Conservation (phyloP, 2,888 invertebrate genomes). For the Heliconius erato region DNA sequence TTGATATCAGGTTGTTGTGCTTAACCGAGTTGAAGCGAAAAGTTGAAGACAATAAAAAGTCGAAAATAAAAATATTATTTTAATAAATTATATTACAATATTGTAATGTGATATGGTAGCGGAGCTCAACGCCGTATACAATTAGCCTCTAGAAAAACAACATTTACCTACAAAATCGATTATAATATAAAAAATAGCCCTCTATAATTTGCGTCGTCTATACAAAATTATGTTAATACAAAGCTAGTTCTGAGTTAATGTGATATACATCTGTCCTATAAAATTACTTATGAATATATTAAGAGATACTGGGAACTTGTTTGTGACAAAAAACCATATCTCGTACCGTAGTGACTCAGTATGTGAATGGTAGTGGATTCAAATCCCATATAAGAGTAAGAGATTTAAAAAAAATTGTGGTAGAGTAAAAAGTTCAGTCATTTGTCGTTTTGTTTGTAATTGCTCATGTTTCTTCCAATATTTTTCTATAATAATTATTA, state of each 20-base stretch:
- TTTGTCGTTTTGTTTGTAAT: background rate
- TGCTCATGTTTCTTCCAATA: background rate
- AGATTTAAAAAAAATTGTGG: background rate
- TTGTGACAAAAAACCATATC: constrained; percentile 1
- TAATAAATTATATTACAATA: background rate
- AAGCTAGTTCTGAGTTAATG: constrained; percentile 71
- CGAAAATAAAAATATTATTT: too few species aligned
- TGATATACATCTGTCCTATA: constrained; percentile 74
- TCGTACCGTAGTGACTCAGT: background rate
- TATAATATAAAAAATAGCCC: background rate
- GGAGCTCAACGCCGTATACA: background rate
- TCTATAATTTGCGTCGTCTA: constrained; percentile 57
- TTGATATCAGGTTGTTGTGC: too few species aligned
- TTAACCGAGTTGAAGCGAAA: too few species aligned
- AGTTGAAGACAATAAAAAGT: too few species aligned
- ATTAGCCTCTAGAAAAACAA: background rate
- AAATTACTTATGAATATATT: constrained; percentile 37
- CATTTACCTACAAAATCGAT: background rate
- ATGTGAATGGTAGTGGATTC: background rate
- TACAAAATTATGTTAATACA: constrained; percentile 77
- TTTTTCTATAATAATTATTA: background rate
- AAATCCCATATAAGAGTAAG: background rate
- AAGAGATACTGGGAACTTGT: constrained; percentile 36
- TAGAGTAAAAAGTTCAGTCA: background rate
- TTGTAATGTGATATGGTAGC: background rate